Percentiles rank a stretch among this genome's conserved stretches.
phyloP scores from a whole-genome alignment of 2,797 vertebrate species.

The Clangula hyemalis region DNA sequence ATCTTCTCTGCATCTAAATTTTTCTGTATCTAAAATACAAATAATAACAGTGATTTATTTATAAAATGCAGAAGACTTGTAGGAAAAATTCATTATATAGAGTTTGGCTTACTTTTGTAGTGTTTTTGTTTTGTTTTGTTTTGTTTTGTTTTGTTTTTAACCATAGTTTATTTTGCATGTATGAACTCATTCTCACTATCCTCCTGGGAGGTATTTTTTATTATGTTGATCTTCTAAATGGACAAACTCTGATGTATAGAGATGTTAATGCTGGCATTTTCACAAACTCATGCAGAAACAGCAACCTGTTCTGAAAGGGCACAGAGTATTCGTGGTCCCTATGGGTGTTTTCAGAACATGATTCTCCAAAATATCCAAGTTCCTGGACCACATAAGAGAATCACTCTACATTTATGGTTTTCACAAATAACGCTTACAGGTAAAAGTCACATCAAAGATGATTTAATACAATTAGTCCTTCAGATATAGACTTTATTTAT shows the following conservation, averaged over 20 bases:
- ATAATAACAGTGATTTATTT: neutral
- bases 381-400: neutral
- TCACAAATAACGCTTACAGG: neutral
- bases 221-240: slow-evolving; percentile 17
- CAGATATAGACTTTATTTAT: neutral
- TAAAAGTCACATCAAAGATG: neutral
- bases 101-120: neutral
- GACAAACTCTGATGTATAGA: slow-evolving; percentile 15
- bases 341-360: neutral
- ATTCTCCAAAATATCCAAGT: neutral
- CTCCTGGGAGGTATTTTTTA: slow-evolving; percentile 5
- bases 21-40: neutral
- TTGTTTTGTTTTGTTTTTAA: neutral
- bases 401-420: neutral
- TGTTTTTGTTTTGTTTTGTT: neutral
- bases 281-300: neutral
- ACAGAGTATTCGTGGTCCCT: neutral
- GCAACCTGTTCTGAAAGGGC: slow-evolving; percentile 8
- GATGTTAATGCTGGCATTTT: slow-evolving; percentile 25
- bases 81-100: neutral
- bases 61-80: neutral
- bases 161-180: neutral
- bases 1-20: neutral
- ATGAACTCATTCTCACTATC: neutral
- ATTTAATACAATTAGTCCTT: neutral